phyloP scores from a whole-genome alignment of 2,888 invertebrate genomes.

The Tortrix viridana region DNA sequence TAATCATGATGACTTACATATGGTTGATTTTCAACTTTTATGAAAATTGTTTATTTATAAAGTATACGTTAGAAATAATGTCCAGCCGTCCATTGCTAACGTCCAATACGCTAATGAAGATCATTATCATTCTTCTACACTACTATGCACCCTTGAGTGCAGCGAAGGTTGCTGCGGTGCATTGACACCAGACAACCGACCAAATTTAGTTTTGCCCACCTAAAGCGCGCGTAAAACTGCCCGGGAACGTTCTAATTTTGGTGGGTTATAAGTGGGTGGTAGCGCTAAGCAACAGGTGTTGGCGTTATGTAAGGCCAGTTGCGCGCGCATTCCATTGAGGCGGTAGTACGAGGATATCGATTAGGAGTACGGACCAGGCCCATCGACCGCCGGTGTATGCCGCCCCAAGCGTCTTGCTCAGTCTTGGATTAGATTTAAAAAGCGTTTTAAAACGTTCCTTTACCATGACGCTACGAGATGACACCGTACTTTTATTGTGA shows the following conservation, averaged over 20 bases:
- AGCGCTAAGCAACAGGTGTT: conserved; percentile 79
- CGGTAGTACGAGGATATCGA: conserved; percentile 77
- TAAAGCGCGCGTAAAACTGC: conserved; percentile 43
- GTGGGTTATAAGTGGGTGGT: conserved; percentile 73
- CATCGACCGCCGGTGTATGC: conserved; percentile 69
- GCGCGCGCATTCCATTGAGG: conserved; percentile 81
- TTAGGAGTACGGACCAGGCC: conserved; percentile 64
- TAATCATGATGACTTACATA: too few relatives aligned
- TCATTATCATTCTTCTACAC: conserved; percentile 71
- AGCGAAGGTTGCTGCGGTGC: conserved; percentile 80
- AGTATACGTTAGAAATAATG: conserved; percentile 9
- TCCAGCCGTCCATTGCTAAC: conserved; percentile 41
- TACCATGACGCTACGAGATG: conserved; percentile 17
- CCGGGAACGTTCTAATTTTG: conserved; percentile 52
- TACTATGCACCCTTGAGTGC: conserved; percentile 83
- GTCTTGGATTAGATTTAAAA: conserved; percentile 56
- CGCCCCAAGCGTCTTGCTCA: conserved; percentile 61
- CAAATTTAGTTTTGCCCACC: conserved; percentile 49
- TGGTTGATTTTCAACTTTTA: too few relatives aligned
- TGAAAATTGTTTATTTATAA: neutral
- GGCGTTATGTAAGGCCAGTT: conserved; percentile 73
- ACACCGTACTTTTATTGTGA: conserved; percentile 29
- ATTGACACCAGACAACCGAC: conserved; percentile 72
- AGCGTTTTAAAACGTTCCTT: conserved; percentile 19
- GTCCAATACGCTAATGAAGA: conserved; percentile 72